These are phyloP conservation scores for Pedionomus torquatus DNA, from an alignment of 2,113 vertebrate species.

Conservation along the genomic window DNA sequence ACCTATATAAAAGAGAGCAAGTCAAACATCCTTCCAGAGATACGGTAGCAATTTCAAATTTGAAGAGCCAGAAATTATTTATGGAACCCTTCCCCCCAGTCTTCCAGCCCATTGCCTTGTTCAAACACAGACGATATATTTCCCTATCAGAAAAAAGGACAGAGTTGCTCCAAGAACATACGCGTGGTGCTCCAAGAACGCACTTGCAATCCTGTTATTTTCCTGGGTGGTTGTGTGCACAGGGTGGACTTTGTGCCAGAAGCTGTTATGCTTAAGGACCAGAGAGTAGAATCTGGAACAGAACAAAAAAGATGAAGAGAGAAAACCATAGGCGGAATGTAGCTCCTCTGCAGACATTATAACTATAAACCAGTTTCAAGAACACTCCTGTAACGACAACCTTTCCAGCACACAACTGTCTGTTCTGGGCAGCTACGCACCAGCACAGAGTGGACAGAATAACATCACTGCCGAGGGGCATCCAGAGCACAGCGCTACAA, in stretches of 20 bases:
- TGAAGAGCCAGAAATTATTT: not conserved
- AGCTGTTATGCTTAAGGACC: not conserved
- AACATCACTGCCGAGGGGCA: not conserved
- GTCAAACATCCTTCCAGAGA: not conserved
- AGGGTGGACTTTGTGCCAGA: not conserved
- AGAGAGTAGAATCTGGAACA: not conserved
- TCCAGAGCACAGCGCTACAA: not conserved
- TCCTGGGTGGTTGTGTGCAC: not conserved
- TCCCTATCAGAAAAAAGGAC: not conserved
- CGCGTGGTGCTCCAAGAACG: fast-evolving
- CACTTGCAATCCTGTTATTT: not conserved
- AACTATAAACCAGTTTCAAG: not conserved
- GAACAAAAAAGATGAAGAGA: not conserved
- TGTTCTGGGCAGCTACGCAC: not conserved
- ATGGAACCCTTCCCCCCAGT: not conserved
- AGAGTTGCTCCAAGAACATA: not conserved
- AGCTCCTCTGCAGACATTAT: not conserved
- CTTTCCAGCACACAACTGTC: not conserved
- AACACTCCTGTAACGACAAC: not conserved
- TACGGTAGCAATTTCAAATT: not conserved
- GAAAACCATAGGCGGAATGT: not conserved
- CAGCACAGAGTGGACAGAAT: not conserved
- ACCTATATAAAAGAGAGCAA: not conserved
- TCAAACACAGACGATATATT: not conserved
- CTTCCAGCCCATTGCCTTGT: not conserved